phyloP scores from a whole-genome alignment of 2,888 invertebrate genomes.

The Hipparchia sbordonii region DNA sequence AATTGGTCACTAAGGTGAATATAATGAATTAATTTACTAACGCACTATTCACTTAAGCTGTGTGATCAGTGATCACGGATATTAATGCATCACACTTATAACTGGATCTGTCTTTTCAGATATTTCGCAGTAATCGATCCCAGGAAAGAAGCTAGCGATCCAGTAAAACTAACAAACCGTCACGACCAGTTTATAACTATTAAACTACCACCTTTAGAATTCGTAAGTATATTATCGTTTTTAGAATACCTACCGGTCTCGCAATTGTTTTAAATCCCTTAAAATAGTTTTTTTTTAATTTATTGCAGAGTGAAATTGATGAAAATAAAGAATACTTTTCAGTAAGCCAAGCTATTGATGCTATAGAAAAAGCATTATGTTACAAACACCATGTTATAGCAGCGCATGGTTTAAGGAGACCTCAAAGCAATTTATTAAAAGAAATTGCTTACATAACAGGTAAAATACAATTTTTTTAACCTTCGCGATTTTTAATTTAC shows the following conservation, averaged over 20 bases:
- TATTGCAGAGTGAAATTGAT: not conserved
- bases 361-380: conserved; percentile 29
- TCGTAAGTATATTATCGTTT: not conserved
- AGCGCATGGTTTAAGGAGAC: not conserved
- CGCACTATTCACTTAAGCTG: not conserved
- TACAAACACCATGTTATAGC: conserved; percentile 21
- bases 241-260: not conserved
- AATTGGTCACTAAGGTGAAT: conserved; percentile 29
- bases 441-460: conserved; percentile 24
- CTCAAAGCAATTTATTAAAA: conserved; percentile 18
- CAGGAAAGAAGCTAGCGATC: conserved; percentile 5
- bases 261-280: not conserved
- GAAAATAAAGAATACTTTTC: conserved; percentile 10
- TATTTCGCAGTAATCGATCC: conserved; percentile 27
- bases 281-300: not conserved
- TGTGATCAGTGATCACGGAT: no score
- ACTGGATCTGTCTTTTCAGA: conserved; percentile 19
- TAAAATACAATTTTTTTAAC: not conserved
- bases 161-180: not conserved
- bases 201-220: conserved; percentile 22
- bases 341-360: conserved; percentile 12
- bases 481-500: not conserved
- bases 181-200: conserved; percentile 18
- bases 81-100: not conserved
- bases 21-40: not conserved